These are phyloP conservation scores for Lagopus leucura DNA, from an alignment of 2,113 vertebrate genomes.

Conservation along the genomic window DNA sequence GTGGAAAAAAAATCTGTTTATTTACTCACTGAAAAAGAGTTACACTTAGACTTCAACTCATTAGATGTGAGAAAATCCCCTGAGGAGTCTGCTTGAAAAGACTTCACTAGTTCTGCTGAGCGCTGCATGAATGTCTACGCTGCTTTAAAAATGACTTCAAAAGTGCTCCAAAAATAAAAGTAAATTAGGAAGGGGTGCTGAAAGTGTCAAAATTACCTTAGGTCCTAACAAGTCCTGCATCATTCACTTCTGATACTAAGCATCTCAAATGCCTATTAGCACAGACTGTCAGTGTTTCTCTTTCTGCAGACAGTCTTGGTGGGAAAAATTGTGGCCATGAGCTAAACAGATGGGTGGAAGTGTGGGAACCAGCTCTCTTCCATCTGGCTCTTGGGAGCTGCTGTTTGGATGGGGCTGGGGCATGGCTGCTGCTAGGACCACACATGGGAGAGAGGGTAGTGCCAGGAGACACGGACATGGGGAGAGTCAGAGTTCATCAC, in stretches of 20 bases:
- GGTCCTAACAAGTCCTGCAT: neutral
- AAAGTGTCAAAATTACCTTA: neutral
- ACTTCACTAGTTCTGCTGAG: neutral
- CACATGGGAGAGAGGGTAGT: neutral
- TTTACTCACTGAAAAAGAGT: neutral
- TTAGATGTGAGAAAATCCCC: neutral
- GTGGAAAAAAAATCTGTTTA: neutral
- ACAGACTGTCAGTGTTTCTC: neutral
- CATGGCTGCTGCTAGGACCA: accelerated
- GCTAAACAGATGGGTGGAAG: neutral
- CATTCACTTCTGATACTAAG: neutral
- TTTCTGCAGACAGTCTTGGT: neutral
- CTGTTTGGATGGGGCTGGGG: neutral
- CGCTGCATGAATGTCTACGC: neutral
- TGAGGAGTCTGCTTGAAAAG: neutral
- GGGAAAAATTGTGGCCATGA: neutral
- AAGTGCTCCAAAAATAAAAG: neutral
- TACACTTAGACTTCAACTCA: neutral
- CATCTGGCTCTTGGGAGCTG: accelerated
- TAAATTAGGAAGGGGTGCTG: neutral
- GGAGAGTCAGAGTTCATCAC: accelerated
- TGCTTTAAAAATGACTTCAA: neutral
- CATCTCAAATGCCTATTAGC: neutral
- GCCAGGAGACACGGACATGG: neutral
- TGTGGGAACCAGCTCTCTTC: accelerated